Evolutionary conservation across 1,140 invertebrate species (phyloP), one percentile per base, ranked within the genome.

Genomic region (Drosophila burlai): DNA sequence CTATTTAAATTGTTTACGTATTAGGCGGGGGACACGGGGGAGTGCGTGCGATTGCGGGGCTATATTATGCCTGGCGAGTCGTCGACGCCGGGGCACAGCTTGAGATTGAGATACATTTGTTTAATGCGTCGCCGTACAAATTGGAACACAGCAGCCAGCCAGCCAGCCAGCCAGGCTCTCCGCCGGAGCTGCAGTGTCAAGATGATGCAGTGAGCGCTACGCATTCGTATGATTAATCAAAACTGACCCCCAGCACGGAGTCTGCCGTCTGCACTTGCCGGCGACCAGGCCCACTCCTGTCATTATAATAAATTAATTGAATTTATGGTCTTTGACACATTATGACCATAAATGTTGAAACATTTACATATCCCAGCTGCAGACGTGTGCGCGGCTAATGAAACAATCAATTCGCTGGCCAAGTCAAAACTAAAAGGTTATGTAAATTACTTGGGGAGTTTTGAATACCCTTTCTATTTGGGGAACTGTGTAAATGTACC

Each of bases 251-350:
- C 81, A 77, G 54, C 69, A 60, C 47, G 54, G 57, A 18, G 29
- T 21, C 38, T 13, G 45, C 45, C 21, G 60, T 47, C 40, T 50
- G 36, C 76, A 76, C 43, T 61, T 66, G 63, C 42, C 49, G 65
- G 54, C 50, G 36, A 54, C 29, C 64, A 36, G 16, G 57, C 67
- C 42, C 54, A 57, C 38, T 76, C 66, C 38, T 90, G 80, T 52
- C 71, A 81, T 77, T 80, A 81, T 80, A 90, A 92, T 92, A 92
- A 92, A 92, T 92, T 92, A 91, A 87, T 92, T 85, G 80, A 89
- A 80, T 89, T 92, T 92, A 92, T 81, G 84, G 46, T 74, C 82
- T 81, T 91, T 90, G 80, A 83, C 85, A 90, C 86, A 85, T 90
- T 85, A 90, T 90, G 85, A 50, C 79, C 85, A 91, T 91, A 90